A percentile compares a stretch with the other conserved stretches of the same genome.
phyloP scores from a whole-genome alignment of 2,797 vertebrate genomes.

The Tapirus indicus region DNA sequence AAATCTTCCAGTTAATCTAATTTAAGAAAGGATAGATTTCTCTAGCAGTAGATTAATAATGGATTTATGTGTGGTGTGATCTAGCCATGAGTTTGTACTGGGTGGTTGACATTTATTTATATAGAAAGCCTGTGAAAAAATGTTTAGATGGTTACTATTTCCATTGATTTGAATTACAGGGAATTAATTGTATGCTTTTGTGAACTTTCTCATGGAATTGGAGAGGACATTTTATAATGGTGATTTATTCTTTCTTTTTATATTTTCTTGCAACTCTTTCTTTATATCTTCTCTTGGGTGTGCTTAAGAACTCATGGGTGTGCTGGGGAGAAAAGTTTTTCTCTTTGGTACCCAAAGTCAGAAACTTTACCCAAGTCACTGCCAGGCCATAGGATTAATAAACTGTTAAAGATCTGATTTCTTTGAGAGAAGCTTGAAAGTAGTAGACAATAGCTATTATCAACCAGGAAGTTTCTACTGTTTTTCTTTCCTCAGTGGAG shows the following conservation, averaged over 20 bases:
- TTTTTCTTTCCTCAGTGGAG: neutral
- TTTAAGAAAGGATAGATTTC: neutral
- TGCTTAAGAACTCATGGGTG: neutral
- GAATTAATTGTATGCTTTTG: neutral
- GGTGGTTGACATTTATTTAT: conserved; percentile 36
- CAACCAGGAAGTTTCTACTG: neutral
- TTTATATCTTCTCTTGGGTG: neutral
- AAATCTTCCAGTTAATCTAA: conserved; percentile 15
- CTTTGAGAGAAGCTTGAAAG: neutral
- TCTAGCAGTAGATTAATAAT: neutral
- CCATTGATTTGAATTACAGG: neutral
- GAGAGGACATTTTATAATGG: neutral
- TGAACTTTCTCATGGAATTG: neutral
- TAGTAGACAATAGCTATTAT: neutral
- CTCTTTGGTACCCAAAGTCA: neutral
- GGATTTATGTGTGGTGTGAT: neutral
- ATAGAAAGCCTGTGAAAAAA: neutral
- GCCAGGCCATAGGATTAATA: neutral
- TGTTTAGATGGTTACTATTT: neutral
- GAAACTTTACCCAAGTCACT: neutral
- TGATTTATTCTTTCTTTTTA: neutral
- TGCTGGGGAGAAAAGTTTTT: neutral
- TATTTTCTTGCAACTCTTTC: neutral
- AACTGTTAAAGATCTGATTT: neutral
- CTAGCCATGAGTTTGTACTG: neutral